Evolutionary conservation across 2,888 invertebrate species (phyloP).

Genomic region (Incurvaria masculella): DNA sequence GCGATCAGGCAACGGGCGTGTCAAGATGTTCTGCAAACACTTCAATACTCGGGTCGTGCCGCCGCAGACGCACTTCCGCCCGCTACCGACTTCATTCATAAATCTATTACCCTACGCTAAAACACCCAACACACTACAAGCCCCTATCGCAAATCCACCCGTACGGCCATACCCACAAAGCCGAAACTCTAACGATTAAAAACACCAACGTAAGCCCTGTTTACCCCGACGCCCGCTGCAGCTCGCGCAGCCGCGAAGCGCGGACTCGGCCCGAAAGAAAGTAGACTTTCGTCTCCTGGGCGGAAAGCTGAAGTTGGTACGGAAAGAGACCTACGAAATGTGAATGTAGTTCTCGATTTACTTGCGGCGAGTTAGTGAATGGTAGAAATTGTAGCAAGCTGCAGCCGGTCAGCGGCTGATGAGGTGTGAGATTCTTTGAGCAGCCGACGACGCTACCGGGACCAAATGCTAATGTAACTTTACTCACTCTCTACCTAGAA

Average conservation of each 20-base stretch:
- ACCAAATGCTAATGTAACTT: background rate
- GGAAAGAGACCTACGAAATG: background rate
- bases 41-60: background rate
- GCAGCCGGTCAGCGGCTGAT: background rate
- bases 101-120: conserved; percentile 27
- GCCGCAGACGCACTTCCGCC: conserved; percentile 51
- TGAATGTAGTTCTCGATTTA: background rate
- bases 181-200: conserved; percentile 15
- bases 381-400: background rate
- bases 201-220: conserved; percentile 25
- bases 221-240: too few relatives aligned
- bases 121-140: conserved; percentile 22
- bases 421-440: background rate
- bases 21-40: too few relatives aligned
- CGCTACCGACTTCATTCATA: conserved; percentile 51
- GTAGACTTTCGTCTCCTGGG: background rate
- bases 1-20: too few relatives aligned
- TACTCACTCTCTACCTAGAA: too few relatives aligned
- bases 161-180: background rate
- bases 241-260: background rate
- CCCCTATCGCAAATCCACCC: conserved; percentile 10
- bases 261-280: background rate
- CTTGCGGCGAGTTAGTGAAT: background rate
- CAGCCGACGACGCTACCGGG: background rate
- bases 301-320: background rate